phyloP scores from a whole-genome alignment of 2,113 vertebrate genomes.

The Xenopus borealis region DNA sequence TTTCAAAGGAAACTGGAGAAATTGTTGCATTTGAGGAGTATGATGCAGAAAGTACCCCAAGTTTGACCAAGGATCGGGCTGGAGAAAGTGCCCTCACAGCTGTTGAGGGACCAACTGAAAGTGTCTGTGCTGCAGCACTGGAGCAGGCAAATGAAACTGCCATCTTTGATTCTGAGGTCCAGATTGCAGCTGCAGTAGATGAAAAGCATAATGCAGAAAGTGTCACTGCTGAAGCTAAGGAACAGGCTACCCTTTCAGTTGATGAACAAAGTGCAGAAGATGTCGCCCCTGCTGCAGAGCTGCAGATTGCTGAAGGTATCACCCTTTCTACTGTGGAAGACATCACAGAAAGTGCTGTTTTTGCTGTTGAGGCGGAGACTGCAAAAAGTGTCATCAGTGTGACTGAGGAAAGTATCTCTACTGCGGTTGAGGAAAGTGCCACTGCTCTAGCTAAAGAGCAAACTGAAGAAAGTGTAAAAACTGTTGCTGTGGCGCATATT shows the following conservation, averaged over 20 bases:
- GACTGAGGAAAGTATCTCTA: not conserved
- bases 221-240: no score
- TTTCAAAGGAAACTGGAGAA: not conserved
- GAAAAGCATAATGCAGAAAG: no score
- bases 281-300: not conserved
- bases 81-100: not conserved
- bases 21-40: not conserved
- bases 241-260: no score
- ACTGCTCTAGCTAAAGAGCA: not conserved
- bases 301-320: not conserved
- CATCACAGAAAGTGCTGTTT: not conserved
- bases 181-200: not conserved
- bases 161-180: not conserved
- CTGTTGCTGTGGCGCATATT: not conserved
- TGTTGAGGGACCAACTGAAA: not conserved
- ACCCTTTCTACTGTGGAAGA: not conserved
- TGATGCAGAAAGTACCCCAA: not conserved
- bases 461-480: not conserved
- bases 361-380: not conserved
- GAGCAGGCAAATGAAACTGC: no score
- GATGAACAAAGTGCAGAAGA: not conserved
- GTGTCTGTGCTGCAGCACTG: no score
- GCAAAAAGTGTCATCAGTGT: not conserved
- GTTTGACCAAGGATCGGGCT: not conserved
- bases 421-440: not conserved